Evolutionary conservation across 2,888 invertebrate genomes (phyloP).

Genomic region (Rotaria sp.): DNA sequence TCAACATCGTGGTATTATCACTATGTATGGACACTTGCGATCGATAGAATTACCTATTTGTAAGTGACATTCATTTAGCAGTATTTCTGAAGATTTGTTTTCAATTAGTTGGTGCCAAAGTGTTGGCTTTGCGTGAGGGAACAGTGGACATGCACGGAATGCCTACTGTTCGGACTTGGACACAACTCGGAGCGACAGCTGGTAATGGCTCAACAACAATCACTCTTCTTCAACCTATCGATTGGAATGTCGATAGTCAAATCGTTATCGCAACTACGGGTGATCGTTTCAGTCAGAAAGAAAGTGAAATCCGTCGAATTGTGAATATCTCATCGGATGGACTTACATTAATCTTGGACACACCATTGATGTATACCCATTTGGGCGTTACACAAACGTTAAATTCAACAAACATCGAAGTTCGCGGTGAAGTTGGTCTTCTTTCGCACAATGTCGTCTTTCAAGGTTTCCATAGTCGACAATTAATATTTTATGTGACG

Average conservation of each 20-base stretch:
- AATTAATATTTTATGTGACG: no score
- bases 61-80: constrained; percentile 42
- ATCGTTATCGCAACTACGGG: constrained; percentile 46
- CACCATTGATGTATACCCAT: constrained; percentile 39
- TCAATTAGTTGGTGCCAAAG: constrained; percentile 29
- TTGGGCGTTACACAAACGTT: neutral
- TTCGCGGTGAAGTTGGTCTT: constrained; percentile 31
- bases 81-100: no score
- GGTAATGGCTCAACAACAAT: constrained; percentile 43
- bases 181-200: constrained; percentile 44
- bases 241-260: constrained; percentile 46
- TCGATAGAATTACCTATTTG: constrained; percentile 49
- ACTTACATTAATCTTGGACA: constrained; percentile 29
- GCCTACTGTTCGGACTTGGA: constrained; percentile 45
- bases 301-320: constrained; percentile 24
- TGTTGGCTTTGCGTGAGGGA: constrained; percentile 47
- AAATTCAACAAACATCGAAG: neutral
- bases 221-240: constrained; percentile 44
- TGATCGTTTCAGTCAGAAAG: constrained; percentile 30
- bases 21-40: constrained; percentile 41
- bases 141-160: constrained; percentile 47
- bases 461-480: constrained; percentile 32
- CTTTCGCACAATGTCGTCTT: constrained; percentile 14
- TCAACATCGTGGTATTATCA: constrained; percentile 39
- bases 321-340: neutral